Conservation (phyloP, 2,797 vertebrate species). For the Okamejei kenojei region DNA sequence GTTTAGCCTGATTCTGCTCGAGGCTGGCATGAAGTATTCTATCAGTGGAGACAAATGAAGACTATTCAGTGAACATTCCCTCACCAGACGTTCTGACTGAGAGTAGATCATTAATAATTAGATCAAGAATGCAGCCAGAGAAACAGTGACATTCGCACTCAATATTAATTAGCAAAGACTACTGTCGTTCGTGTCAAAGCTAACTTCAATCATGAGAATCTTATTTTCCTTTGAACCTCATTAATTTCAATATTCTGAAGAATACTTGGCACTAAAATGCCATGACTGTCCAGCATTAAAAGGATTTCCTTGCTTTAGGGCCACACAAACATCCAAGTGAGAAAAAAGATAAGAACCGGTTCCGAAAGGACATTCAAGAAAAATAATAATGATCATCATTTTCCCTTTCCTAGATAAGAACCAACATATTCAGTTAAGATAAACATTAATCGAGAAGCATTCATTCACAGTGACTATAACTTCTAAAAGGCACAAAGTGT, state of each 20-base stretch:
- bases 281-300: not conserved
- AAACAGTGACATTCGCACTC: not conserved
- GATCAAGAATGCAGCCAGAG: not conserved
- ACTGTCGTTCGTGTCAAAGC: not conserved
- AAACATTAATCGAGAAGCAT: too few relatives aligned
- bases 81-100: not conserved
- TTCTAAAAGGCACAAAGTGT: too few relatives aligned
- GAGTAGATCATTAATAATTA: not conserved
- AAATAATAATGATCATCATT: not conserved
- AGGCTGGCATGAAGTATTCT: not conserved
- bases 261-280: not conserved
- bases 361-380: not conserved
- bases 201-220: too few relatives aligned
- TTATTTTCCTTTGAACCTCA: not conserved
- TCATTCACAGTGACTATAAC: too few relatives aligned
- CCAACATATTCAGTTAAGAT: not conserved
- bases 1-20: not conserved
- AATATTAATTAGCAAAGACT: not conserved
- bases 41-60: not conserved
- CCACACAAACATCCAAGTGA: not conserved
- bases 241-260: not conserved
- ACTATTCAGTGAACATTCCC: not conserved
- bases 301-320: not conserved
- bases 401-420: not conserved
- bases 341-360: not conserved